These are phyloP conservation scores for Calvadosia cruxmelitensis DNA, from an alignment of 30 jellyfish, hydroid and myxozoan species.

Conservation along the genomic window DNA sequence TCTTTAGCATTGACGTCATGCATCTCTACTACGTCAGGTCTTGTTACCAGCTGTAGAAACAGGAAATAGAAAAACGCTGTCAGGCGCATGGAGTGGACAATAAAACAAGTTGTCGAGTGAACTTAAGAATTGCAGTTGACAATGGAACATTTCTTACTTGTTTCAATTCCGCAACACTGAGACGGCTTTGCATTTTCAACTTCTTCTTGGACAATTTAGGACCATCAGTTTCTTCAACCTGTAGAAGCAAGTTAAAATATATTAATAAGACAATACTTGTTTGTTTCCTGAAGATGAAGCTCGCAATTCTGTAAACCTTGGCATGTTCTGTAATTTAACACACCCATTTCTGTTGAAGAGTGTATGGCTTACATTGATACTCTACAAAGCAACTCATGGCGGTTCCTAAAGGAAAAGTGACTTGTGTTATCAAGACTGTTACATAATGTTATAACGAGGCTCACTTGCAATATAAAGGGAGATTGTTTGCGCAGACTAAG, in stretches of 20 bases:
- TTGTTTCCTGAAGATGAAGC: not conserved
- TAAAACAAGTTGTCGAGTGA: too few species aligned
- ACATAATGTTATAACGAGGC: too few species aligned
- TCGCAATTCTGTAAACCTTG: not conserved
- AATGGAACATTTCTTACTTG: slow-evolving; percentile 55
- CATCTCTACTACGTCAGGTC: slow-evolving; percentile 99
- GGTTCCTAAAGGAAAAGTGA: too few species aligned
- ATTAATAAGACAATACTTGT: not conserved
- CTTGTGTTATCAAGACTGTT: too few species aligned
- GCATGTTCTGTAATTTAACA: too few species aligned
- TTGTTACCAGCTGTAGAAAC: slow-evolving; percentile 67
- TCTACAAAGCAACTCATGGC: too few species aligned
- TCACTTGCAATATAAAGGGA: too few species aligned
- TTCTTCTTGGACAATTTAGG: slow-evolving; percentile 88
- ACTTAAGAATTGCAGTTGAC: not conserved
- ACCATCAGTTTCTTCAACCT: slow-evolving; percentile 35
- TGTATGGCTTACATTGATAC: too few species aligned
- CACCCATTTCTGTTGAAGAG: too few species aligned
- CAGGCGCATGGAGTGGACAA: too few species aligned
- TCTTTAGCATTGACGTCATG: slow-evolving; percentile 98
- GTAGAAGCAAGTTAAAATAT: not conserved
- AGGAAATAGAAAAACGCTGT: not conserved
- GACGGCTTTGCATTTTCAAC: slow-evolving; percentile 55
- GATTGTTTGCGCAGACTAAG: too few species aligned
- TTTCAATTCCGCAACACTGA: slow-evolving; percentile 86